Evolutionary conservation across 2,113 vertebrate species (phyloP).

Genomic region (Phalacrocorax carbo): DNA sequence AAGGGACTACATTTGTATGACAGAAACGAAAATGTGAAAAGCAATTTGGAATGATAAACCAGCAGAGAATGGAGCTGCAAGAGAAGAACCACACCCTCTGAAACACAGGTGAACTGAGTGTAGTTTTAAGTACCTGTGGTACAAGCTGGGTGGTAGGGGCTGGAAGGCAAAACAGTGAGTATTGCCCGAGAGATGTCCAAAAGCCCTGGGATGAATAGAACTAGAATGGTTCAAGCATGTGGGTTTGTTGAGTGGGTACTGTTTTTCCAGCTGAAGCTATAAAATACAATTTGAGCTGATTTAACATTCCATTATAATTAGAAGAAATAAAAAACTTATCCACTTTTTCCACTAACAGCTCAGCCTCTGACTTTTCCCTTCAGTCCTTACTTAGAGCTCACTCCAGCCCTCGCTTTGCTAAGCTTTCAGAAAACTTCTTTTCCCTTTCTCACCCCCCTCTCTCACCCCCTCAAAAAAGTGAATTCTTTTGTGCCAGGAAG

Average conservation of each 20-base stretch:
- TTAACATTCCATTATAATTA: not conserved
- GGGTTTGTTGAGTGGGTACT: not conserved
- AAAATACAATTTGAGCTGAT: not conserved
- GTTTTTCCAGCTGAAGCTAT: not conserved
- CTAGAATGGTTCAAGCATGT: not conserved
- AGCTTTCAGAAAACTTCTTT: not conserved
- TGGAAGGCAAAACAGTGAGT: not conserved
- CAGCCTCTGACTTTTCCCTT: not conserved
- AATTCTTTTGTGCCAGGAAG: not conserved
- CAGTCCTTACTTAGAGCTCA: not conserved
- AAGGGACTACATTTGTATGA: not conserved
- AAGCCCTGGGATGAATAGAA: not conserved
- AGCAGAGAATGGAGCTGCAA: not conserved
- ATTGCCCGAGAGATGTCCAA: not conserved
- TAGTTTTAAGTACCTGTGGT: not conserved
- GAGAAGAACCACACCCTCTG: not conserved
- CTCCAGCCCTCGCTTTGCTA: not conserved
- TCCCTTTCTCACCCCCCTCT: not conserved
- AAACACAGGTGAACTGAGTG: not conserved
- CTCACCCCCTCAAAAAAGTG: not conserved
- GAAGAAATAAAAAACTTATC: not conserved
- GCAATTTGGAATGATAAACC: not conserved
- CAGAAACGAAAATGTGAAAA: not conserved
- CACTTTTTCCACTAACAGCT: not conserved
- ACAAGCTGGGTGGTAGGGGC: not conserved